These are phyloP conservation scores for Lepidurus apus DNA, from an alignment of 1,140 invertebrate species.

Conservation along the genomic window DNA sequence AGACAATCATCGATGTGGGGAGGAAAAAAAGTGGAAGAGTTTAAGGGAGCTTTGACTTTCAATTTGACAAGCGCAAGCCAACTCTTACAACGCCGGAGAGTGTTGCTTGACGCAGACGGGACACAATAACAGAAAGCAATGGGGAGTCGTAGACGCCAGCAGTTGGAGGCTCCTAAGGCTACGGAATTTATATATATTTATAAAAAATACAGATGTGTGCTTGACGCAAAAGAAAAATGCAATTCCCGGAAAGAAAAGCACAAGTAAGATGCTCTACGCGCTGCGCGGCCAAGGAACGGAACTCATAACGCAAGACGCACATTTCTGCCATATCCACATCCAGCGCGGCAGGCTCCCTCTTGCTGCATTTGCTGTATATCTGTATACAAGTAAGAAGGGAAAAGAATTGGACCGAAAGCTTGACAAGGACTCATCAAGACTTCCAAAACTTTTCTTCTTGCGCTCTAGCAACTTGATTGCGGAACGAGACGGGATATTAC, in stretches of 20 bases:
- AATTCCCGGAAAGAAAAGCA: too few species aligned
- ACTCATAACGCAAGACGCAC: too few species aligned
- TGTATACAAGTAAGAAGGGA: neutral
- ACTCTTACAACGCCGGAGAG: neutral
- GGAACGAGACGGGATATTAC: slow-evolving; percentile 18
- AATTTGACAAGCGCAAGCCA: neutral
- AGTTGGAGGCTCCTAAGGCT: neutral
- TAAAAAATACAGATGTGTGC: too few species aligned
- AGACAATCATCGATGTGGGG: neutral
- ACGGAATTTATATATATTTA: too few species aligned
- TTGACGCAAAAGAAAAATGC: too few species aligned
- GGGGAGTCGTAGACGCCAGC: neutral
- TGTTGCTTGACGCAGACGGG: neutral
- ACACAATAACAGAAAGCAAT: neutral
- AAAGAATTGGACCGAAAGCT: slow-evolving; percentile 8
- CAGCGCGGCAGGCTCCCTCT: neutral
- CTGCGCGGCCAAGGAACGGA: too few species aligned
- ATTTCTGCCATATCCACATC: neutral
- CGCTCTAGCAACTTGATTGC: slow-evolving; percentile 5
- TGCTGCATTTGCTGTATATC: neutral
- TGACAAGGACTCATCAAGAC: slow-evolving; percentile 13
- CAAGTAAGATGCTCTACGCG: too few species aligned
- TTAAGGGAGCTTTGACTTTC: neutral
- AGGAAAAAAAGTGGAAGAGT: neutral
- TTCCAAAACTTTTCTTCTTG: slow-evolving; percentile 6